Conservation (phyloP, 2,888 invertebrate species). For the Cyrtodaria siliqua region DNA sequence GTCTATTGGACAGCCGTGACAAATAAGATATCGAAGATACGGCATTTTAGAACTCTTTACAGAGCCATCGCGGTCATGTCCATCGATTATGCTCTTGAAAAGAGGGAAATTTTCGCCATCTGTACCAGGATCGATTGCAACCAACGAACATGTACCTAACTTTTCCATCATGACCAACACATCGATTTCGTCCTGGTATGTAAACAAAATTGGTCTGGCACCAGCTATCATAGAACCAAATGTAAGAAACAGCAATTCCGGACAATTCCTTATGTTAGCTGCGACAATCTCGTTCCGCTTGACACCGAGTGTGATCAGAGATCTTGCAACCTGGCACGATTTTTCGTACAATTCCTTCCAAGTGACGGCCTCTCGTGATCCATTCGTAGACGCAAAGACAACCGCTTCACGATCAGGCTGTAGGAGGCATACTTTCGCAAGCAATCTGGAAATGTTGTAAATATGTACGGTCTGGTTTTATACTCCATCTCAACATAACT, state of each 20-base stretch:
- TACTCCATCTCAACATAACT: no score
- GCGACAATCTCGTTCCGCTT: constrained; percentile 34
- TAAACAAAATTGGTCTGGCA: constrained; percentile 27
- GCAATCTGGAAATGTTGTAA: no score
- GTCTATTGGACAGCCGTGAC: neutral
- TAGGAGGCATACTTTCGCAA: no score
- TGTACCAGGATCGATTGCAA: constrained; percentile 35
- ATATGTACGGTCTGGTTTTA: no score
- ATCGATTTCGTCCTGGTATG: constrained; percentile 51
- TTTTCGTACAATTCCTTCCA: constrained; percentile 39
- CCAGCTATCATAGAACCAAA: constrained; percentile 42
- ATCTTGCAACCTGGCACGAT: constrained; percentile 15
- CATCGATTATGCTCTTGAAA: constrained; percentile 22
- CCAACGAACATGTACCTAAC: constrained; percentile 23
- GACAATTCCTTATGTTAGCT: constrained; percentile 31
- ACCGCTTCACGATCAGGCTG: constrained; percentile 27
- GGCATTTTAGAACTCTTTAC: constrained; percentile 26
- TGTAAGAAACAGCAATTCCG: constrained; percentile 40
- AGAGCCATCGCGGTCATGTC: neutral
- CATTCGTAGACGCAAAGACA: constrained; percentile 26
- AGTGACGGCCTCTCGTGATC: constrained; percentile 17
- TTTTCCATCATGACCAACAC: constrained; percentile 33
- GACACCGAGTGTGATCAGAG: constrained; percentile 25
- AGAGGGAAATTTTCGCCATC: constrained; percentile 30
- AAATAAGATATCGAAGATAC: constrained; percentile 25